Base-by-base conservation (phyloP, 2,113 vertebrate genomes). In the Alethe diademata region DNA sequence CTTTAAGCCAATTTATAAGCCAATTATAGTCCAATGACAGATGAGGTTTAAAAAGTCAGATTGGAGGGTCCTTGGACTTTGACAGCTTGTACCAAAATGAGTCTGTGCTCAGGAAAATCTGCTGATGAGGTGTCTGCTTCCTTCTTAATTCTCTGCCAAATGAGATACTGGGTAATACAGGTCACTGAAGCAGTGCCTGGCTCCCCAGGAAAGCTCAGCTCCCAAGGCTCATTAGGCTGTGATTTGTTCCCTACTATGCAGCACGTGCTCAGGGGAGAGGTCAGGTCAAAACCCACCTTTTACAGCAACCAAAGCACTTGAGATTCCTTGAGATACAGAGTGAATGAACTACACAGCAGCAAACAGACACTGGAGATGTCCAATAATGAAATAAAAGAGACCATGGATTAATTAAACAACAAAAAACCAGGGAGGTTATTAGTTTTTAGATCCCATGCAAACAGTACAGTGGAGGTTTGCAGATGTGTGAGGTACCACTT, bases 61-160 rank as follows among this genome's bases (percentile, higher is more conserved):
- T 2, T 80, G 71, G 71, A 95, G 53, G 48, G 95, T 84, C 97
- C 96, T 98, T 97, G 97, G 95, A 97, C 97, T 98, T 97, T 97
- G 97, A 85, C 93, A 95, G 76, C 57, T 69, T 53, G 78, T 58
- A 90, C 61, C 93, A 80, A 86, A 90, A 91, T 48, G 84, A 92
- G 90, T 56, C 88, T 95, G 87, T 26, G 35, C 85, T 90, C 58
- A 40, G 91, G 70, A 92, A 95, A 97, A 97, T 95, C 75, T 97
- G 97, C 98, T 97, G 98, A 98, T 95, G 78, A 67, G 75, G 96
- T 88, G 97, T 97, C 97, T 97, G 85, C 94, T 96, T 69, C 67
- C 82, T 73, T 75, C 96, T 84, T 47, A 74, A 87, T 91, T 94
- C 81, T 26, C 66, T 96, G 96, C 97, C 97, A 96, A 86, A 74